These are phyloP conservation scores for Nasonia oneida DNA, from an alignment of 2,888 invertebrate species.

Conservation along the genomic window DNA sequence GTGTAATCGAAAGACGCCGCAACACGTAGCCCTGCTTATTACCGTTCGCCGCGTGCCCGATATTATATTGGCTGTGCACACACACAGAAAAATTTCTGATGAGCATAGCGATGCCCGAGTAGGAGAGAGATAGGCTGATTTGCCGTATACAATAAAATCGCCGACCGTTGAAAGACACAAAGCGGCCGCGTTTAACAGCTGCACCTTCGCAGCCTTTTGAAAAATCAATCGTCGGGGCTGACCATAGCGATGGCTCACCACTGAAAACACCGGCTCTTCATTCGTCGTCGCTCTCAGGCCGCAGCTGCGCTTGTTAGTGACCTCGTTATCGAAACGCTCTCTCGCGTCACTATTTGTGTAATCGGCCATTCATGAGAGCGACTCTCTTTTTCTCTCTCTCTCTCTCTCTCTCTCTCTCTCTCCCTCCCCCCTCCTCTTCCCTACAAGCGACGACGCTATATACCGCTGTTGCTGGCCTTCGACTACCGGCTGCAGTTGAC, in stretches of 20 bases:
- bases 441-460: not conserved
- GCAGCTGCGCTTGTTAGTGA: not conserved
- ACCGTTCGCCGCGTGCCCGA: not conserved
- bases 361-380: constrained; percentile 16
- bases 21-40: constrained; percentile 2
- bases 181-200: too few species aligned
- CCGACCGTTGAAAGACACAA: too few species aligned
- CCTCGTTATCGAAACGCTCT: constrained; percentile 45
- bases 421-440: not conserved
- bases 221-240: not conserved
- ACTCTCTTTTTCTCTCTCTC: not conserved
- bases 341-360: constrained; percentile 26
- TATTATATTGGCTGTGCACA: not conserved
- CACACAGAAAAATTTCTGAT: too few species aligned
- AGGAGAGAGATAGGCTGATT: too few species aligned
- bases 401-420: not conserved
- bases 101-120: too few species aligned
- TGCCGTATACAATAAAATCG: too few species aligned
- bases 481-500: constrained; percentile 32
- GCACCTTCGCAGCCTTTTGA: too few species aligned
- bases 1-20: constrained; percentile 1
- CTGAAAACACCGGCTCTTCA: not conserved
- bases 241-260: constrained; percentile 12
- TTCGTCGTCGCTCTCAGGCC: not conserved
- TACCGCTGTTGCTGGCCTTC: not conserved